Base-by-base conservation (phyloP, 2,113 vertebrate genomes). In the Embiotoca jacksoni region DNA sequence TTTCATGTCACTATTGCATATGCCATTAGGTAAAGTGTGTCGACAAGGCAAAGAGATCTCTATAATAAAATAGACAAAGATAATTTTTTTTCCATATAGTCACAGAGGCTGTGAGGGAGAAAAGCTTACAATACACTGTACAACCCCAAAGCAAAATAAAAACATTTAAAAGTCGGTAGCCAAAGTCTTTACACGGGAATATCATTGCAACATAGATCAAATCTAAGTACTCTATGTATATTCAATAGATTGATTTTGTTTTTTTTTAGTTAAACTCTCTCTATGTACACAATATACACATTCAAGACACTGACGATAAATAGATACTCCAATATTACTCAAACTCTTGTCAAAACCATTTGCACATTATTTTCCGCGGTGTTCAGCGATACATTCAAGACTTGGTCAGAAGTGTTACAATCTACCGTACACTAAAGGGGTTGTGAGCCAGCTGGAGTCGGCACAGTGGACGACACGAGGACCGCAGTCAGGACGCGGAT, bases 1-100 rank as follows among this genome's bases (percentile, higher is more conserved):
- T 65, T 82, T 91, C 78, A 95, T 95, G 91, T 96, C 95, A 95
- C 94, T 96, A 95, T 97, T 98, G 97, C 96, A 97, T 97, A 96
- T 95, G 95, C 95, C 94, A 94, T 94, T 91, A 93, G 89, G 92
- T 95, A 93, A 96, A 96, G 94, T 95, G 94, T 96, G 94, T 95
- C 93, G 81, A 92, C 91, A 93, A 92, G 93, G 93, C 93, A 90
- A 88, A 91, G 81, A 90, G 72, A 89, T 86, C 55, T 78, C 80
- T 84, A 84, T 90, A 82, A 75, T 91, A 83, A 93, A 92, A 92
- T 92, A 92, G 89, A 91, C 83, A 84, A 37, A 44, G 31, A 66
- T 0, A 68, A 53, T 64, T 79, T 54, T 76, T 87, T 83, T 56
- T 64, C 37, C 39, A 67, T 79, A 67, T 78, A 72, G 57, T 84